Percentiles rank a stretch among this genome's conserved stretches.
Conservation (phyloP, 2,113 vertebrate genomes). For the Lanius ludovicianus region DNA sequence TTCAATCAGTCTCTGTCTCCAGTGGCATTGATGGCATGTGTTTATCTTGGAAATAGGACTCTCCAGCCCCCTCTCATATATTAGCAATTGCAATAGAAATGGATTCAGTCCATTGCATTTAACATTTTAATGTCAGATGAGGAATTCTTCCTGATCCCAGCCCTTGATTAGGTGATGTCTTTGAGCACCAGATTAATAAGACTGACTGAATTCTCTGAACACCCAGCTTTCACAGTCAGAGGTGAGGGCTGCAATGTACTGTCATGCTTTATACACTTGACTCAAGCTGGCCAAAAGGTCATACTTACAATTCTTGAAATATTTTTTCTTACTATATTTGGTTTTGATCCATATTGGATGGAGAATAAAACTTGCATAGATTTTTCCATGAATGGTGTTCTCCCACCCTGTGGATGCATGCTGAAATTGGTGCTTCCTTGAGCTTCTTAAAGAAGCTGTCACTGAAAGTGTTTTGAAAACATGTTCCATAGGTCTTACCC, state of each 20-base stretch:
- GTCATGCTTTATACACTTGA: background rate
- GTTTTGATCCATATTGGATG: background rate
- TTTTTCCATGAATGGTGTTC: background rate
- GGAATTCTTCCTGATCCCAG: background rate
- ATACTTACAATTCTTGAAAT: background rate
- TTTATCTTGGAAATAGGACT: background rate
- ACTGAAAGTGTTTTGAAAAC: background rate
- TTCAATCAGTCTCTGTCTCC: background rate
- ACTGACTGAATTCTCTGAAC: background rate
- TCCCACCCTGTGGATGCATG: background rate
- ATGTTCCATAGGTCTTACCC: background rate
- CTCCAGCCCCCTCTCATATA: background rate
- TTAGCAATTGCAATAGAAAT: conserved; percentile 32
- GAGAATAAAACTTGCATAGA: background rate
- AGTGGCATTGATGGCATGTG: background rate
- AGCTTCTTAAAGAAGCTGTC: background rate
- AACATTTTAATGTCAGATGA: conserved; percentile 6
- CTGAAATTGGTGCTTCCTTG: background rate
- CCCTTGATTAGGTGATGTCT: background rate
- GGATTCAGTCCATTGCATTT: conserved; percentile 11
- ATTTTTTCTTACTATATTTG: background rate
- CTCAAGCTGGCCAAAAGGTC: background rate
- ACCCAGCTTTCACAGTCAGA: fast-evolving
- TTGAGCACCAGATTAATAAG: background rate
- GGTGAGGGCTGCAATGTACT: background rate